Conservation (phyloP, 2,888 invertebrate genomes). For the Aspidapion aeneum region DNA sequence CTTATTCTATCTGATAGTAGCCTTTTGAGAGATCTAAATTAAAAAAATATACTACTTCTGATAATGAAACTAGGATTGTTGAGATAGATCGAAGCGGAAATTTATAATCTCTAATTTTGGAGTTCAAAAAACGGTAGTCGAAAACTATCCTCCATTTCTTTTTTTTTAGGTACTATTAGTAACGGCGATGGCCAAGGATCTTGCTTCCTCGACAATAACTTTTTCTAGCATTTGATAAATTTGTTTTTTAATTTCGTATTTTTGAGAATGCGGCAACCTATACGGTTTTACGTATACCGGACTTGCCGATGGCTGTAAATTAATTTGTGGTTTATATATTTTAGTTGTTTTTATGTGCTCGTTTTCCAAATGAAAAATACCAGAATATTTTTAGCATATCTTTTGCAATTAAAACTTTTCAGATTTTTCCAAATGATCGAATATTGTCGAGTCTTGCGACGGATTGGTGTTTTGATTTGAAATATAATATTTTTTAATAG, state of each 20-base stretch:
- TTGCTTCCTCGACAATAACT: not conserved
- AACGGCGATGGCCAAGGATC: not conserved
- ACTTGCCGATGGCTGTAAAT: conserved; percentile 1
- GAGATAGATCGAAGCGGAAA: not conserved
- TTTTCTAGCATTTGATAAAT: not conserved
- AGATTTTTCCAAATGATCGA: too few relatives aligned
- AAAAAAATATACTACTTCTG: not conserved
- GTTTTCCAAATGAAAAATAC: too few relatives aligned
- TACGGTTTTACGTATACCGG: not conserved
- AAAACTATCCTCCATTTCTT: not conserved
- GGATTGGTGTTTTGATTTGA: too few relatives aligned
- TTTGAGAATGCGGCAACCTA: not conserved
- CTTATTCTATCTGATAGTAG: not conserved
- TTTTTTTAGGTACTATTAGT: not conserved
- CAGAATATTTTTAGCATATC: too few relatives aligned
- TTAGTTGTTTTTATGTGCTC: conserved; percentile 37
- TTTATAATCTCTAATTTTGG: not conserved
- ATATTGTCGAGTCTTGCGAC: too few relatives aligned
- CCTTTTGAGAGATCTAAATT: not conserved
- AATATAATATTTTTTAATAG: too few relatives aligned
- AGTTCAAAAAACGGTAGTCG: not conserved
- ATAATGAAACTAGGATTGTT: not conserved
- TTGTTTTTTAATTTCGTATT: not conserved
- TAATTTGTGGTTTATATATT: conserved; percentile 13
- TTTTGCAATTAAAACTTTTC: too few relatives aligned